Conservation (phyloP, 2,888 invertebrate species). For the Heliconius charithonia region DNA sequence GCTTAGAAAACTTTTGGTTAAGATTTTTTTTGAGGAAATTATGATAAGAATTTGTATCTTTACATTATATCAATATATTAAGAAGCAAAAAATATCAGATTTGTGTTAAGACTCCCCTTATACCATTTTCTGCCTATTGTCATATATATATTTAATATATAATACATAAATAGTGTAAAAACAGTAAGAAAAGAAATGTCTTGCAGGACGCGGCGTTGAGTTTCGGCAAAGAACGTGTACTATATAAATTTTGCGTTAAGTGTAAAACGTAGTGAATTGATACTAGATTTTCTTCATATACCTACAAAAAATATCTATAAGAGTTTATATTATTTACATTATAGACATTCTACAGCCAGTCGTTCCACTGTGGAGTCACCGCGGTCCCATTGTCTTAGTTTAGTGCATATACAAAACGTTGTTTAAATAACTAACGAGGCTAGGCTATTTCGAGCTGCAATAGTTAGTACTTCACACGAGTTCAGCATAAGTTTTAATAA, state of each 20-base stretch:
- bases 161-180: too few relatives aligned
- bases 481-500: slow-evolving; percentile 11
- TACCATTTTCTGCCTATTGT: too few relatives aligned
- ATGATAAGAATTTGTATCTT: neutral
- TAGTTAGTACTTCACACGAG: slow-evolving; percentile 14
- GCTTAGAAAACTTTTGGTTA: slow-evolving; percentile 12
- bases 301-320: too few relatives aligned
- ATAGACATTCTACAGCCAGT: neutral
- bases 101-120: too few relatives aligned
- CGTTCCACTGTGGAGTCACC: neutral
- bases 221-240: too few relatives aligned
- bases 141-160: too few relatives aligned
- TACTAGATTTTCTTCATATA: too few relatives aligned
- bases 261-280: too few relatives aligned
- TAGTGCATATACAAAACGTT: slow-evolving; percentile 15
- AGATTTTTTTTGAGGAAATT: neutral
- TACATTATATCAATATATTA: neutral
- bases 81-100: neutral
- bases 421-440: slow-evolving; percentile 29
- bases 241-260: too few relatives aligned
- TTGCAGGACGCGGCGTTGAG: too few relatives aligned
- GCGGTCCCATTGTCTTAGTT: slow-evolving; percentile 25
- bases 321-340: neutral
- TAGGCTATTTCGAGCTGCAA: slow-evolving; percentile 17
- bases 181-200: too few relatives aligned